phyloP scores from a whole-genome alignment of 2,113 vertebrate species.

The Mormoops blainvillei region DNA sequence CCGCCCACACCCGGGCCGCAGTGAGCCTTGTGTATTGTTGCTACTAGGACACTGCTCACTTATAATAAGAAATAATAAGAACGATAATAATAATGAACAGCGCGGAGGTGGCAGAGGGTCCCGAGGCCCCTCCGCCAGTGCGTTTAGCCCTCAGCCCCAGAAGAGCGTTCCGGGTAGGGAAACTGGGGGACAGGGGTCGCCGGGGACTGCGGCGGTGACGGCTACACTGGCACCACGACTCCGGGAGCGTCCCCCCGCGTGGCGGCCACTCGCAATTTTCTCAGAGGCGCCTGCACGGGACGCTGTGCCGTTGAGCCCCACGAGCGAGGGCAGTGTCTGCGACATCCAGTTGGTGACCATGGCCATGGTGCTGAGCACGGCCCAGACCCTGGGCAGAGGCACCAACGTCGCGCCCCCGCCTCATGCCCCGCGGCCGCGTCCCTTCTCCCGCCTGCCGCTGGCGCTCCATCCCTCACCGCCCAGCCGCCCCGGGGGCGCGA shows the following conservation, averaged over 20 bases:
- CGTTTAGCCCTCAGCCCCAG: neutral
- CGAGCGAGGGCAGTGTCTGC: constrained; percentile 95
- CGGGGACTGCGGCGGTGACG: neutral
- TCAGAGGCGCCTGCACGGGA: constrained; percentile 90
- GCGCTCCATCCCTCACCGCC: too few species aligned
- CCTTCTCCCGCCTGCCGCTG: too few species aligned
- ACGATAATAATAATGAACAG: neutral
- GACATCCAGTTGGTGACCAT: constrained; percentile 99
- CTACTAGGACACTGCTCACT: neutral
- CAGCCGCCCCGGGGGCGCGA: too few species aligned
- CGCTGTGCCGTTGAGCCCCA: constrained; percentile 94
- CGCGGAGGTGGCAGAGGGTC: neutral
- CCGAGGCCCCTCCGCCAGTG: neutral
- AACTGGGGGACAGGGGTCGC: neutral
- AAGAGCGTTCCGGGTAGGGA: neutral
- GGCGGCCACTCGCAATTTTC: constrained; percentile 85
- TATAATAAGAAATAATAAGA: neutral
- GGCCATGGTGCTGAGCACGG: constrained; percentile 98
- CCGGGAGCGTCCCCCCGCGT: constrained; percentile 28
- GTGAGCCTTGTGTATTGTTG: neutral
- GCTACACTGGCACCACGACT: constrained; percentile 46
- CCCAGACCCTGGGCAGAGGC: constrained; percentile 96
- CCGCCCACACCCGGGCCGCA: neutral
- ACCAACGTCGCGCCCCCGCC: constrained; percentile 93
- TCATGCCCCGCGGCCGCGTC: constrained; percentile 80